phyloP scores from a whole-genome alignment of 2,797 vertebrate species.

The Diplodus puntazzo region DNA sequence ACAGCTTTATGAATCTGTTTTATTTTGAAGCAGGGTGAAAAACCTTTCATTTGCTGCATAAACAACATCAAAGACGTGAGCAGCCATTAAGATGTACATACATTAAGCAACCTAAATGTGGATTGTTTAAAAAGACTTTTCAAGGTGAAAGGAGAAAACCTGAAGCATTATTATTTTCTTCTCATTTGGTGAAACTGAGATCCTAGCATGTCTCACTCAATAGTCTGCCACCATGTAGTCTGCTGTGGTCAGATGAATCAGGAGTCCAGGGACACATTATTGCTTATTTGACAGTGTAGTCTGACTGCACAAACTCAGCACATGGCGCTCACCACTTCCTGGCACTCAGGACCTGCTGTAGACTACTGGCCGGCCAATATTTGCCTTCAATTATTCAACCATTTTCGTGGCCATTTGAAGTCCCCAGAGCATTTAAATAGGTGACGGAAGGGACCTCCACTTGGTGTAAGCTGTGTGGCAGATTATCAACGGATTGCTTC shows the following conservation, averaged over 20 bases:
- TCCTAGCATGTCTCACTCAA: conserved; percentile 83
- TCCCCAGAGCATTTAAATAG: conserved; percentile 76
- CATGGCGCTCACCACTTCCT: conserved; percentile 85
- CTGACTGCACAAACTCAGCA: conserved; percentile 86
- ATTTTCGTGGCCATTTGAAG: conserved; percentile 83
- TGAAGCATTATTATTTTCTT: conserved; percentile 63
- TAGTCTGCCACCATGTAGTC: conserved; percentile 88
- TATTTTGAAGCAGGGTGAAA: conserved; percentile 62
- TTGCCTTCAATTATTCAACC: conserved; percentile 87
- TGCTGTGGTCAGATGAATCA: conserved; percentile 87
- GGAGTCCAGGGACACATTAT: conserved; percentile 88
- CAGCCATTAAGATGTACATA: conserved; percentile 78
- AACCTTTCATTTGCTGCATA: conserved; percentile 70
- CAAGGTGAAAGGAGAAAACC: conserved; percentile 74
- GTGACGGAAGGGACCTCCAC: conserved; percentile 65
- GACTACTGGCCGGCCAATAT: conserved; percentile 83
- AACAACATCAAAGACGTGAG: conserved; percentile 74
- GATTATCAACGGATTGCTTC: conserved; percentile 65
- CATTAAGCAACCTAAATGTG: conserved; percentile 69
- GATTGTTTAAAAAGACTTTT: conserved; percentile 53
- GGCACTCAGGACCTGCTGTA: conserved; percentile 82
- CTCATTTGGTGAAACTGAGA: conserved; percentile 75
- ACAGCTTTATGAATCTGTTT: conserved; percentile 80
- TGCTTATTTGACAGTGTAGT: conserved; percentile 88
- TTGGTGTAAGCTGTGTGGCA: conserved; percentile 53